Percentiles rank a stretch among this genome's conserved stretches.
phyloP scores from a whole-genome alignment of 2,113 vertebrate species.

The Pogonocichla stellata region DNA sequence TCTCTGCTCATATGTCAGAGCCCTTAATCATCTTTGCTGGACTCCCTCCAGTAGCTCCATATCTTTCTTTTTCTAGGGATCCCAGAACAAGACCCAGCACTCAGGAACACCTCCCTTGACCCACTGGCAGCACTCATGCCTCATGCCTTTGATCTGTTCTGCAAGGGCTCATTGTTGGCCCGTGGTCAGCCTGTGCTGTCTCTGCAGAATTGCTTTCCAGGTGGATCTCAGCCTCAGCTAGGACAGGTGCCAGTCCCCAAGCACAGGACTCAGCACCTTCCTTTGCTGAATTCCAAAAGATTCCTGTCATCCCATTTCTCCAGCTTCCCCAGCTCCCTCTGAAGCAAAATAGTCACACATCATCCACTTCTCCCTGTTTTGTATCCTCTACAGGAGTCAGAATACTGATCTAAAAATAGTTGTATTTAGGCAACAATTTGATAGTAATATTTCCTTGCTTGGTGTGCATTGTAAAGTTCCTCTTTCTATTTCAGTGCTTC shows the following conservation, averaged over 20 bases:
- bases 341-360: background rate
- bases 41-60: background rate
- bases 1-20: background rate
- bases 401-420: background rate
- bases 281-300: background rate
- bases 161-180: background rate
- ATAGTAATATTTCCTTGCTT: background rate
- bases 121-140: background rate
- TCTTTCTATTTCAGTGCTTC: background rate
- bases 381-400: background rate
- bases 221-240: background rate
- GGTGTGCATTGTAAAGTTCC: background rate
- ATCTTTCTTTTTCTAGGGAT: background rate
- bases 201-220: background rate
- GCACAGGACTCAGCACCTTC: background rate
- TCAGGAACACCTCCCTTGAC: background rate
- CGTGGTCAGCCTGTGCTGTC: background rate
- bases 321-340: background rate
- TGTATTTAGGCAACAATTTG: background rate
- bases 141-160: background rate
- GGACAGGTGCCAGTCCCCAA: background rate
- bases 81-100: background rate
- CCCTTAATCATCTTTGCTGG: background rate
- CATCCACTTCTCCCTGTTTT: background rate
- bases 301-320: background rate